Evolutionary conservation across 2,113 vertebrate genomes (phyloP).

Genomic region (Geococcyx californianus): DNA sequence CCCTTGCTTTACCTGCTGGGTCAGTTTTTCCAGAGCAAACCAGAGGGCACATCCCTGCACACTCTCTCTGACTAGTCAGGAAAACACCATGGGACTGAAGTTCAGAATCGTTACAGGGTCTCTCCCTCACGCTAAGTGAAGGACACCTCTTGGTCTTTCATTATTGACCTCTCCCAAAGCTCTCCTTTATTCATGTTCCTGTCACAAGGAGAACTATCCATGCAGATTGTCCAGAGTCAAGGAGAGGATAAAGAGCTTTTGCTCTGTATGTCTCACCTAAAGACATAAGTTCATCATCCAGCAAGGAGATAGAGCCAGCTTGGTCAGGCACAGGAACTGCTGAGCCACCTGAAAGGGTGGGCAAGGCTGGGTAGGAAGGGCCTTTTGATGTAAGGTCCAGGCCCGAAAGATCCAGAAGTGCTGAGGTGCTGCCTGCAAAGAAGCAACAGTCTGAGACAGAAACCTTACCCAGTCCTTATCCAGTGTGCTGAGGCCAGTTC

Average conservation of each 20-base stretch:
- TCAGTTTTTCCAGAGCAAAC: neutral
- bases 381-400: conserved; percentile 79
- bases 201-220: neutral
- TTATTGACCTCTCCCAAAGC: neutral
- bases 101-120: neutral
- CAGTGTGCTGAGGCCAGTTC: neutral
- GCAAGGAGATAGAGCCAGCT: conserved; percentile 79
- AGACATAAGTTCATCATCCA: conserved; percentile 97
- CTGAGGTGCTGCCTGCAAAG: conserved; percentile 80
- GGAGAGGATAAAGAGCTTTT: neutral
- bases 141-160: neutral
- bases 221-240: neutral
- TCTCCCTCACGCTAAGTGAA: neutral
- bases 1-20: neutral
- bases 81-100: neutral
- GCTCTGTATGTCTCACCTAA: conserved; percentile 78
- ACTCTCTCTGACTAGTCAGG: neutral
- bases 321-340: conserved; percentile 73
- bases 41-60: neutral
- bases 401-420: conserved; percentile 90
- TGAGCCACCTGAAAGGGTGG: conserved; percentile 56
- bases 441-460: neutral
- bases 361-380: conserved; percentile 76
- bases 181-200: neutral
- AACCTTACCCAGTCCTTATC: neutral